phyloP scores from a whole-genome alignment of 2,888 invertebrate genomes.

The Agrochola lota region DNA sequence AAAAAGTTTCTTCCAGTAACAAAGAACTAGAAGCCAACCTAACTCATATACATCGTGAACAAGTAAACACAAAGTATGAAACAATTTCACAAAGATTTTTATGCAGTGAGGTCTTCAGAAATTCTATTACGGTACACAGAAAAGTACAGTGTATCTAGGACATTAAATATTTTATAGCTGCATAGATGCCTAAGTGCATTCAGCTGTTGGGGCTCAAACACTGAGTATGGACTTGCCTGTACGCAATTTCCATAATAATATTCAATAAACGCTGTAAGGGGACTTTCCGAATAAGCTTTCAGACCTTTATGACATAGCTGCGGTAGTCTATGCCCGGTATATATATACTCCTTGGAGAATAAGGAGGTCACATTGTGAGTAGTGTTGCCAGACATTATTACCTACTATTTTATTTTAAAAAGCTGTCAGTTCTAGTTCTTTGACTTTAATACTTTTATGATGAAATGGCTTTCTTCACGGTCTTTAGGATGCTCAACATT shows the following conservation, averaged over 20 bases:
- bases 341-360: constrained; percentile 19
- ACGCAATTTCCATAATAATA: constrained; percentile 66
- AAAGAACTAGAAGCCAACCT: background rate
- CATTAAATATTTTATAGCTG: constrained; percentile 63
- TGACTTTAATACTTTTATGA: background rate
- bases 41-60: background rate
- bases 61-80: constrained; percentile 16
- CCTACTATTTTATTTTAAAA: background rate
- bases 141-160: constrained; percentile 50
- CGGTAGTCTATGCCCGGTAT: constrained; percentile 26
- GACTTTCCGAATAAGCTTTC: constrained; percentile 58
- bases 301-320: constrained; percentile 48
- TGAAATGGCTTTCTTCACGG: background rate
- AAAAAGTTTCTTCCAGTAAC: background rate
- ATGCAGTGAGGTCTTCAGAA: constrained; percentile 49
- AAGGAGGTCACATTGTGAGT: constrained; percentile 23
- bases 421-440: background rate
- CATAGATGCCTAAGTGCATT: constrained; percentile 61
- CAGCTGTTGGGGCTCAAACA: constrained; percentile 56
- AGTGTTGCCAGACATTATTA: constrained; percentile 16
- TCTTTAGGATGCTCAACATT: background rate
- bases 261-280: constrained; percentile 63
- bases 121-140: constrained; percentile 59
- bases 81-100: constrained; percentile 52
- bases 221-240: constrained; percentile 42